These are phyloP conservation scores for Microtus pennsylvanicus DNA, from an alignment of 2,113 vertebrate species.

Conservation along the genomic window DNA sequence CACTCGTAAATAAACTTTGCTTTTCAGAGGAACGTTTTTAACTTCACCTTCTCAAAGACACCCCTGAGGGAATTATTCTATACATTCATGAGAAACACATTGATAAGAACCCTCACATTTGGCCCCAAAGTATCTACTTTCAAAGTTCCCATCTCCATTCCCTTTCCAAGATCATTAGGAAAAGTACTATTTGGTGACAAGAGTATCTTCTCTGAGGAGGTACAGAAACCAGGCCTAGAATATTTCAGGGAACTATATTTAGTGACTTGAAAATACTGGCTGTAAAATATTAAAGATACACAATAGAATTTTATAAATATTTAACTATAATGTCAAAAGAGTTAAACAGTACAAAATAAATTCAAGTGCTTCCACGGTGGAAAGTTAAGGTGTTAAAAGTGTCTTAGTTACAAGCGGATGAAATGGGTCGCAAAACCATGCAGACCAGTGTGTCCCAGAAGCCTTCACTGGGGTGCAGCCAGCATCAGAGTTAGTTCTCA, in stretches of 20 bases:
- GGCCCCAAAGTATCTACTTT: background rate
- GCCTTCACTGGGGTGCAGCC: background rate
- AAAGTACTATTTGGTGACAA: background rate
- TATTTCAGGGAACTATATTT: slow-evolving; percentile 7
- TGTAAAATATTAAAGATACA: slow-evolving; percentile 20
- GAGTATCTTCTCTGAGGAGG: background rate
- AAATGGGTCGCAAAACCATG: background rate
- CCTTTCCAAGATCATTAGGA: slow-evolving; percentile 12
- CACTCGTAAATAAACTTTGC: background rate
- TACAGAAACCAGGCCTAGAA: background rate
- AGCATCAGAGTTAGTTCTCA: background rate
- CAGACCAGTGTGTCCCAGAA: background rate
- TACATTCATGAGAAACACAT: background rate
- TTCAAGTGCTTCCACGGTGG: background rate
- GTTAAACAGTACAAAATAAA: background rate
- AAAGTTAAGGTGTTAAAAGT: slow-evolving; percentile 7
- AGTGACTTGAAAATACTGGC: slow-evolving; percentile 5
- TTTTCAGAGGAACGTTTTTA: slow-evolving; percentile 22
- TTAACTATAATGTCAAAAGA: slow-evolving; percentile 8
- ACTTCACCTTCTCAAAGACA: background rate
- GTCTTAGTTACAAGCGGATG: background rate
- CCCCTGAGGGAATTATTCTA: background rate
- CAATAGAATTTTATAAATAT: slow-evolving; percentile 34
- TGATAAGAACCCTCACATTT: background rate
- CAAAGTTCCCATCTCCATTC: slow-evolving; percentile 16